A percentile compares a stretch with the other conserved stretches of the same genome.
These are phyloP conservation scores for Tenthredo amoena DNA, from an alignment of 2,888 invertebrate species.

Conservation along the genomic window DNA sequence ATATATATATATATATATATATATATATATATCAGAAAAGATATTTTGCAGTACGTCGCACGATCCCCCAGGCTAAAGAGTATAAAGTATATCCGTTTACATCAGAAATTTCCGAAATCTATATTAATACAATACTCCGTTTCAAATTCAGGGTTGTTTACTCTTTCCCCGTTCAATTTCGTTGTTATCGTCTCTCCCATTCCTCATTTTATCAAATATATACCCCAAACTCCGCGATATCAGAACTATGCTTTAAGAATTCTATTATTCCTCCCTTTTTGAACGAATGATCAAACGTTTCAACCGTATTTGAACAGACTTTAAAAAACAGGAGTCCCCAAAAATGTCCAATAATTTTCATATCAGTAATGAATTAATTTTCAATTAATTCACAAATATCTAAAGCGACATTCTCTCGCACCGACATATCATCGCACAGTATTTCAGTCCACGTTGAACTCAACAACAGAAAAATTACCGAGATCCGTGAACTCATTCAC, in stretches of 20 bases:
- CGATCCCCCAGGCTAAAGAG: slow-evolving; percentile 3
- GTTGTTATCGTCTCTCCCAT: slow-evolving; percentile 20
- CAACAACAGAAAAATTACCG: background rate
- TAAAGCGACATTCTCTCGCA: background rate
- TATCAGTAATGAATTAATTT: background rate
- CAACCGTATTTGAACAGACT: background rate
- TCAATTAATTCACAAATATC: background rate
- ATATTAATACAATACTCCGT: slow-evolving; percentile 46
- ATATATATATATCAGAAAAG: background rate
- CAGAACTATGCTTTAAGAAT: background rate
- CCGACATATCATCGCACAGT: background rate
- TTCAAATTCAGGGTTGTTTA: slow-evolving; percentile 52
- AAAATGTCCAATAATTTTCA: background rate
- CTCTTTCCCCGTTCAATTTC: slow-evolving; percentile 37
- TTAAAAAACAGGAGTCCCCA: background rate
- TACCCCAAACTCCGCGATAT: background rate
- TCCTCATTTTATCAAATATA: background rate
- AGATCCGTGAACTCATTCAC: background rate
- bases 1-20: background rate
- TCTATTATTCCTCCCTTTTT: slow-evolving; percentile 19
- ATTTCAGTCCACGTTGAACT: background rate
- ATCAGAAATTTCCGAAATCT: slow-evolving; percentile 42
- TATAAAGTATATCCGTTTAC: slow-evolving; percentile 25
- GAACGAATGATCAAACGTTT: background rate
- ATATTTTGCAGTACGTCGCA: background rate